Conservation (phyloP, 2,113 vertebrate genomes). For the Tympanuchus pallidicinctus region DNA sequence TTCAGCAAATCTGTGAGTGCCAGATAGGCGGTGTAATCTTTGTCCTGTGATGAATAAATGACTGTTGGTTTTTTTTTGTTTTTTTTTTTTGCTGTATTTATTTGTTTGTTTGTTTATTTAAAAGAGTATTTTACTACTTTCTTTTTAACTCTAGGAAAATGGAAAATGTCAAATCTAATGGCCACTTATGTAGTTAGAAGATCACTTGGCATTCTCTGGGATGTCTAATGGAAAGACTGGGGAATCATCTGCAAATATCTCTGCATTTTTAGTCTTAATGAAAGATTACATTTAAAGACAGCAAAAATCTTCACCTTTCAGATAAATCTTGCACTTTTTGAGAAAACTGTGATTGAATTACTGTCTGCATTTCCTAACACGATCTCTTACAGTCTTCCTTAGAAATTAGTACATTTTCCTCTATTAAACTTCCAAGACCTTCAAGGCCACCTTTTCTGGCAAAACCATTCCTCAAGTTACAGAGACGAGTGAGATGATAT, state of each 20-base stretch:
- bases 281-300: neutral
- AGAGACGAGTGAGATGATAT: neutral
- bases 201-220: neutral
- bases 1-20: neutral
- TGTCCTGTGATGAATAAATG: neutral
- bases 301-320: neutral
- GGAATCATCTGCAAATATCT: neutral
- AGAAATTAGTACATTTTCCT: neutral
- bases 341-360: neutral
- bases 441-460: neutral
- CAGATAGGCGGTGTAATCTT: rapidly evolving
- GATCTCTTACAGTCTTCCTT: neutral
- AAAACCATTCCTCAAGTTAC: neutral
- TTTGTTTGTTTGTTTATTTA: neutral
- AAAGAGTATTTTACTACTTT: neutral
- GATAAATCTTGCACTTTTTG: neutral
- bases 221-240: neutral
- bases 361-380: rapidly evolving
- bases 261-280: neutral
- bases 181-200: neutral
- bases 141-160: neutral
- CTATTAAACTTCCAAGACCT: neutral
- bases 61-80: neutral
- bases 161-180: neutral
- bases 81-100: neutral